Percentiles rank a stretch among this genome's conserved stretches.
Evolutionary conservation across 2,797 vertebrate genomes (phyloP).

Genomic region (Lindbergichthys nudifrons): DNA sequence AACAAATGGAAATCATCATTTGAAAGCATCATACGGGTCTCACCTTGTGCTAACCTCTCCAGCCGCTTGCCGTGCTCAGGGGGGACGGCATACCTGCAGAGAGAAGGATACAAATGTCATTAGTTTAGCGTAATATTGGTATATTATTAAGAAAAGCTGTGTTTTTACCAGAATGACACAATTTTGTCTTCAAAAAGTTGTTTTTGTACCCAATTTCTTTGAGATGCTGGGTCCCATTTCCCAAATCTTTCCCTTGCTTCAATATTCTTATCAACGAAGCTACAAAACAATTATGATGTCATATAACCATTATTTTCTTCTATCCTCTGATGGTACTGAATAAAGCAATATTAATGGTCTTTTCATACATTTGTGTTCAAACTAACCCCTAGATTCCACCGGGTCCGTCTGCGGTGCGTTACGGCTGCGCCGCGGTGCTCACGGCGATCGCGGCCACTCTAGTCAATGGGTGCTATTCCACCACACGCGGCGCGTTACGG

Average conservation of each 20-base stretch:
- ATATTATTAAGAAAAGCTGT: background rate
- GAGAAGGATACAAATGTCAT: conserved; percentile 12
- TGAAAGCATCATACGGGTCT: conserved; percentile 26
- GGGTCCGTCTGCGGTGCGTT: too few relatives aligned
- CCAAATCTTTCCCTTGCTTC: background rate
- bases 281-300: background rate
- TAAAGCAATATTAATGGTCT: background rate
- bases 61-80: conserved; percentile 86
- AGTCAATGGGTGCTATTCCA: too few relatives aligned
- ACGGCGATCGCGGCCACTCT: too few relatives aligned
- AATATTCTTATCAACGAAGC: background rate
- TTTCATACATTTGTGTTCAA: background rate
- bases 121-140: background rate
- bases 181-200: background rate
- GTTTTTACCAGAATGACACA: background rate
- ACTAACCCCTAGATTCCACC: too few relatives aligned
- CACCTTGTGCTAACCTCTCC: conserved; percentile 86
- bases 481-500: too few relatives aligned
- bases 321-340: background rate
- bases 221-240: too few relatives aligned
- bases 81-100: conserved; percentile 82
- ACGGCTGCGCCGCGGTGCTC: too few relatives aligned
- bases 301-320: background rate
- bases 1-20: background rate
- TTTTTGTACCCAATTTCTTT: background rate